Evolutionary conservation across 53 echinoderm and acorn worm genomes (phyloP), one percentile per base, ranked within the genome.

Genomic region (Pentamera pediparva): DNA sequence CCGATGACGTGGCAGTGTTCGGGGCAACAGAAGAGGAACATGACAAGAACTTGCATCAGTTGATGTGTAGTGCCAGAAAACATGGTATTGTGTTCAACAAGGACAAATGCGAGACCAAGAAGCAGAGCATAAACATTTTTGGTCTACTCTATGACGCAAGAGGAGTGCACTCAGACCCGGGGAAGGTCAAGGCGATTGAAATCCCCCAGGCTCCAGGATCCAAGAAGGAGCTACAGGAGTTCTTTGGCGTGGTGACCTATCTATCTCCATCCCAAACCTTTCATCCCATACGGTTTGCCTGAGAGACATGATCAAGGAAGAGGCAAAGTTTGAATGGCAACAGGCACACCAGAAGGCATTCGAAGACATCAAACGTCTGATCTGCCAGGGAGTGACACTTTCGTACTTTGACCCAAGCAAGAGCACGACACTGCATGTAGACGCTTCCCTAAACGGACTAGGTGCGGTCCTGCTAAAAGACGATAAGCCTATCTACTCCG

Each of bases 231-330:
- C 39, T 81, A 18, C 81, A 69, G 32, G 62, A 76, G 25, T 81
- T 86, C 64, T 41, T 76, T 43, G 79, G 65, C 19, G 79, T 84
- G 17, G 79, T 74, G 19, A 84, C 79, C 36, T 83, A 85, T 45
- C 59, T 85, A 75, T 24, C 65, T 1, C 85, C 75, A 79, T 85
- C 35, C 74, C 67, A 6, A 55, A 75, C 59, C 32, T 80, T 12
- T 80, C 80, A n/a, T 35, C 56, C 11, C 67, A 49, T 12, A 70
- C 86, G 20, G 45, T 76, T 0, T 76, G 65, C 47, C 50, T 80
- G 22, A 56, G 86, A 75, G 76, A 80, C 13, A 30, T 80, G 58
- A 39, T 80, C 4, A 85, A 80, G 39, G 20, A 82, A 61, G 82
- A 81, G 25, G 34, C n/a, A 27, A 54, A 35, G 12, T 81, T 43